A percentile compares a stretch with the other conserved stretches of the same genome.
Evolutionary conservation across 2,797 vertebrate genomes (phyloP).

Genomic region (Rachycentron canadum): DNA sequence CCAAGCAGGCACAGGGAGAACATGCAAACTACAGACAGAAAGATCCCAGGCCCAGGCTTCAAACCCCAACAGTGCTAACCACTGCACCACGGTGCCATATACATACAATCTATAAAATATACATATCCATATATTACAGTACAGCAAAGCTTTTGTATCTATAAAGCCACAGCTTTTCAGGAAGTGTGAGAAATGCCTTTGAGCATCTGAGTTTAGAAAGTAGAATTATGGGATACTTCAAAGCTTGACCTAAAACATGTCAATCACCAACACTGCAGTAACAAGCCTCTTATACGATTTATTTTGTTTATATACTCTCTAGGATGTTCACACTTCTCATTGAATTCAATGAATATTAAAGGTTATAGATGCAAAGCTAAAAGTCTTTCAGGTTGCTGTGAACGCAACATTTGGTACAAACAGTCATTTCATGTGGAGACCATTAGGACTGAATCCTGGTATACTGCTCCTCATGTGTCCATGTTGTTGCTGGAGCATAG

Average conservation of each 20-base stretch:
- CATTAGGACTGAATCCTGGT: not conserved
- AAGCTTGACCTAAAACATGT: not conserved
- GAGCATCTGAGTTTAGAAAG: not conserved
- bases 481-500: slow-evolving; percentile 20
- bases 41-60: too few relatives aligned
- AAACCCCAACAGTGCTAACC: too few relatives aligned
- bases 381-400: not conserved
- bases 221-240: not conserved
- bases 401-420: slow-evolving; percentile 1
- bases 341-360: not conserved
- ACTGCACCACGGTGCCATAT: too few relatives aligned
- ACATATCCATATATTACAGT: too few relatives aligned
- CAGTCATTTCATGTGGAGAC: not conserved
- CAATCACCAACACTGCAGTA: not conserved
- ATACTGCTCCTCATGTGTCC: not conserved
- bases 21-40: too few relatives aligned
- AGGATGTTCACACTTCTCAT: not conserved
- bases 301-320: not conserved
- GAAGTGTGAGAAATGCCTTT: not conserved
- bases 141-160: not conserved
- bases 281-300: not conserved
- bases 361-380: not conserved
- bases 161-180: not conserved
- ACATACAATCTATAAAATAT: too few relatives aligned
- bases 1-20: too few relatives aligned